phyloP scores from a whole-genome alignment of 2,797 vertebrate species.

The Schizopygopsis pylzovi region DNA sequence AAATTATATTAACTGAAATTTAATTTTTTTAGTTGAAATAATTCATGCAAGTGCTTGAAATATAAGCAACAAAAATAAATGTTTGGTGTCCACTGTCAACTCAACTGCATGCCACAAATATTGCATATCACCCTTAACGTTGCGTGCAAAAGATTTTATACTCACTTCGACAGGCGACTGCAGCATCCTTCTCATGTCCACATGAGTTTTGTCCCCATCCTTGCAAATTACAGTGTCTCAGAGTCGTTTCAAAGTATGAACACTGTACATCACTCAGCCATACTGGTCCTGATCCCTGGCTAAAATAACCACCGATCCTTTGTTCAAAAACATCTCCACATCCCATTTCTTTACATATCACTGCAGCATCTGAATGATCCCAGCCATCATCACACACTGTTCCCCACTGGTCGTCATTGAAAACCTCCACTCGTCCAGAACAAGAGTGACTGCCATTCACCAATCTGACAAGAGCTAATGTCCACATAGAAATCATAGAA shows the following conservation, averaged over 20 bases:
- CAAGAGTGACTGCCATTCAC: conserved; percentile 17
- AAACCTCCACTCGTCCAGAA: conserved; percentile 15
- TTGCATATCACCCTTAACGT: background rate
- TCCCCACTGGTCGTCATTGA: background rate
- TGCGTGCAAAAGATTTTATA: background rate
- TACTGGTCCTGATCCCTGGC: background rate
- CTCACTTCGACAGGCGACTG: background rate
- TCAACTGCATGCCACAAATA: background rate
- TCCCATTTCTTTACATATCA: conserved; percentile 14
- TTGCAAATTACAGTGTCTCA: background rate
- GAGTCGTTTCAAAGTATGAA: background rate
- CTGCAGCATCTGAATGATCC: conserved; percentile 7
- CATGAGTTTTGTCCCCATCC: conserved; percentile 16
- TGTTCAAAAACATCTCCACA: background rate
- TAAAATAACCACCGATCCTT: conserved; percentile 8
- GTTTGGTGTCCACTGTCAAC: background rate
- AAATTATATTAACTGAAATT: background rate
- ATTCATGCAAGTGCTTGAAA: background rate
- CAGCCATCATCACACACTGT: conserved; percentile 10
- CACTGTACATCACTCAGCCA: conserved; percentile 25
- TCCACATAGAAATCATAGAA: background rate
- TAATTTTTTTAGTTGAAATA: background rate
- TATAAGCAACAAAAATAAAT: background rate
- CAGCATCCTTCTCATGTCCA: conserved; percentile 20
- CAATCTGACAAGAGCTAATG: conserved; percentile 6